Conservation (phyloP, 2,797 vertebrate species). For the Trachops cirrhosus region DNA sequence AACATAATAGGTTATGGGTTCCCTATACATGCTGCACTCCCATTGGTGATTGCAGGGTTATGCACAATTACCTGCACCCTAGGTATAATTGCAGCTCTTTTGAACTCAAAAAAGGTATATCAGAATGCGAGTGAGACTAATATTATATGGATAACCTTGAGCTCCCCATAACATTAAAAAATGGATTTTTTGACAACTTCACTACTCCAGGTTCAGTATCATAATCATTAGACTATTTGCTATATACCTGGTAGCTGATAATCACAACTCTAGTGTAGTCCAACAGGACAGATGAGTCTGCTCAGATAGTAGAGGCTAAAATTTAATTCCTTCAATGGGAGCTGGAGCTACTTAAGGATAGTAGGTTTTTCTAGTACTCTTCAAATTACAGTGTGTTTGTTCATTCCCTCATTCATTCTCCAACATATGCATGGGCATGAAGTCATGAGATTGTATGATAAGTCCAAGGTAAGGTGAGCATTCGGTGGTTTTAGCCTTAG, state of each 20-base stretch:
- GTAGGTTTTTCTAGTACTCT: neutral
- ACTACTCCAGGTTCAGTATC: neutral
- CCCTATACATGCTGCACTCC: neutral
- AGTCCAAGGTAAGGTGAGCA: neutral
- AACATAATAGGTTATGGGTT: neutral
- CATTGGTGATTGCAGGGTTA: neutral
- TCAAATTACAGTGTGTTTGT: conserved; percentile 28
- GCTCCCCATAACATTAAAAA: neutral
- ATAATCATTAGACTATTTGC: neutral
- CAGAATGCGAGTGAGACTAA: neutral
- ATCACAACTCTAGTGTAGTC: neutral
- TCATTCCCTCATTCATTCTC: conserved; percentile 8
- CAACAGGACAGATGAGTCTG: neutral
- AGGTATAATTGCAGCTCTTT: conserved; percentile 2
- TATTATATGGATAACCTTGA: neutral
- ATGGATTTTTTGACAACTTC: neutral
- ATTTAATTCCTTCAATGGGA: conserved; percentile 11
- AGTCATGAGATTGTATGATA: neutral
- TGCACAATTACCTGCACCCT: neutral
- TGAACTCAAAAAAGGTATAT: neutral
- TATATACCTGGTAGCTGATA: neutral
- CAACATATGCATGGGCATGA: neutral
- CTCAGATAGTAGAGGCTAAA: neutral
- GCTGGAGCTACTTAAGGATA: neutral
- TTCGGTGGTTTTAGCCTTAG: neutral